phyloP scores from a whole-genome alignment of 2,113 vertebrate species.

The Oncorhynchus clarkii region DNA sequence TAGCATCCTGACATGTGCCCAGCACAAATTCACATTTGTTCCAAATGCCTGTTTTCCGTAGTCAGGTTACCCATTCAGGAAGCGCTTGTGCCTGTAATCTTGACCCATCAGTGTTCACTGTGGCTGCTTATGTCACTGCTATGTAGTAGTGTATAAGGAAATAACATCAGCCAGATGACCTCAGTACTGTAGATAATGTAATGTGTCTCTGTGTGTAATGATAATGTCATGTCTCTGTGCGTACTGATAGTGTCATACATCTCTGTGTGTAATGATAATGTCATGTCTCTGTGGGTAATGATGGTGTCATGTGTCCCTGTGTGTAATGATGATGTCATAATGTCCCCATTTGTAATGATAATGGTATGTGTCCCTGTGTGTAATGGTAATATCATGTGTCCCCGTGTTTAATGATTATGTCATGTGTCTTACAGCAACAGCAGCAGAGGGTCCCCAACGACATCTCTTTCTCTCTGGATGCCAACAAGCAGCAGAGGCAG shows the following conservation, averaged over 20 bases:
- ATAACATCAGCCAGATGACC: too few species aligned
- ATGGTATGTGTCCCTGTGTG: slow-evolving; percentile 36
- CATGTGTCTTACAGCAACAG: slow-evolving; percentile 66
- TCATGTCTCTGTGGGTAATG: neutral
- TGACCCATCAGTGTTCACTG: too few species aligned
- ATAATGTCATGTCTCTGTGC: too few species aligned
- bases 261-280: neutral
- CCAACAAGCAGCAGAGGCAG: slow-evolving; percentile 95
- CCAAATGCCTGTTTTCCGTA: too few species aligned
- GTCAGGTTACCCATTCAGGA: neutral
- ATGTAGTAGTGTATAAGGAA: too few species aligned
- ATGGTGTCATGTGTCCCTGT: neutral
- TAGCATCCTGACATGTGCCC: too few species aligned
- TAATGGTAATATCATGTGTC: neutral
- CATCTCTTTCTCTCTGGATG: slow-evolving; percentile 90
- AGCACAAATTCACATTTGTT: too few species aligned
- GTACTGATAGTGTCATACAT: slow-evolving; percentile 22
- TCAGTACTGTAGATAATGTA: too few species aligned
- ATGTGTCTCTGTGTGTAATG: too few species aligned
- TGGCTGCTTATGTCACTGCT: too few species aligned
- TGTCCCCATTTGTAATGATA: neutral
- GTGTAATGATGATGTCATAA: slow-evolving; percentile 43
- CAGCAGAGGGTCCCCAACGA: slow-evolving; percentile 89
- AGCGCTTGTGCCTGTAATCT: too few species aligned
- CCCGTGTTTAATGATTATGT: slow-evolving; percentile 45